Evolutionary conservation across 2,888 invertebrate genomes (phyloP).

Genomic region (Acleris cristana): DNA sequence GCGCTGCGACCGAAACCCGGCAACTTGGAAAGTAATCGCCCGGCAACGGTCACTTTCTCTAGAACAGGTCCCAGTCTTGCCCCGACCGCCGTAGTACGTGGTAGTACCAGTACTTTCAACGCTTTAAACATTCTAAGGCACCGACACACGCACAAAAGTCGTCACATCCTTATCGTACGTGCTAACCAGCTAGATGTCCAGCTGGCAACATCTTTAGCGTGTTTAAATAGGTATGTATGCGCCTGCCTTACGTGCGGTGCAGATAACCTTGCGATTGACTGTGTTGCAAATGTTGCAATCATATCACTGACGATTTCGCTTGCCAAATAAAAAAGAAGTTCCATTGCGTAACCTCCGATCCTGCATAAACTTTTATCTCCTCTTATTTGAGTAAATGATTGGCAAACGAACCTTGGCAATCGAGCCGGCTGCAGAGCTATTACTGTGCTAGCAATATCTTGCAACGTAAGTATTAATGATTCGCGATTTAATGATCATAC

Average conservation of each 20-base stretch:
- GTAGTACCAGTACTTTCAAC: not conserved
- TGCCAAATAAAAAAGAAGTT: constrained; percentile 42
- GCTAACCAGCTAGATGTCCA: constrained; percentile 44
- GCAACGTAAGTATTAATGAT: constrained; percentile 38
- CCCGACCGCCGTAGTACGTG: constrained; percentile 45
- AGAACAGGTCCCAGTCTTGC: constrained; percentile 64
- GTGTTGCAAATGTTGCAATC: constrained; percentile 52
- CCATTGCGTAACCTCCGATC: constrained; percentile 33
- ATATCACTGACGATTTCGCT: constrained; percentile 35
- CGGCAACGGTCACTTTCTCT: constrained; percentile 78
- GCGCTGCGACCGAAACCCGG: constrained; percentile 57
- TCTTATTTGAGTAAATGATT: constrained; percentile 26
- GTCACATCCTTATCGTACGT: constrained; percentile 40
- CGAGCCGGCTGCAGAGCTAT: constrained; percentile 30
- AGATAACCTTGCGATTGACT: constrained; percentile 45
- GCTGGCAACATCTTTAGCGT: constrained; percentile 26
- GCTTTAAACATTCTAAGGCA: not conserved
- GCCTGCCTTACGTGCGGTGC: constrained; percentile 36
- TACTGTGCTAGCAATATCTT: constrained; percentile 37
- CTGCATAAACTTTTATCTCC: constrained; percentile 14
- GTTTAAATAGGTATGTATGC: constrained; percentile 19
- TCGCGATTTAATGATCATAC: constrained; percentile 41
- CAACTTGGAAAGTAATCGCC: constrained; percentile 75
- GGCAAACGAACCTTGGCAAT: constrained; percentile 38
- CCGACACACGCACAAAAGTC: constrained; percentile 2